phyloP scores from a whole-genome alignment of 2,888 invertebrate genomes.

The Drosophila birchii region DNA sequence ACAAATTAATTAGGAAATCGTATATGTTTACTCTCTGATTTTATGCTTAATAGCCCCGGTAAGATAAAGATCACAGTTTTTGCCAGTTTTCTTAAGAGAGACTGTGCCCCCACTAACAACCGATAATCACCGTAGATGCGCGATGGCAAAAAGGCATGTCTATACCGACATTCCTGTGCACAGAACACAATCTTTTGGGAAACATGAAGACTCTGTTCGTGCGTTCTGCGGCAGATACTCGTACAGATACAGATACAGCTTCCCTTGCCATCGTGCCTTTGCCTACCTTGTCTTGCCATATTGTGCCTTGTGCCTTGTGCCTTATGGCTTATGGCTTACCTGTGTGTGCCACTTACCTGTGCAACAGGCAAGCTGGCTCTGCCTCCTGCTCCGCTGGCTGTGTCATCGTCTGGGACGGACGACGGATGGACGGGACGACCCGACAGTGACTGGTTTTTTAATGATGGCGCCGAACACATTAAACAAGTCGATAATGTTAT shows the following conservation, averaged over 20 bases:
- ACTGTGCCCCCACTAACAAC: conserved; percentile 25
- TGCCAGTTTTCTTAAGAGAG: conserved; percentile 20
- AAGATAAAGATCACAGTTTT: conserved; percentile 30
- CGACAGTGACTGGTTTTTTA: conserved; percentile 70
- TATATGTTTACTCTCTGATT: conserved; percentile 33
- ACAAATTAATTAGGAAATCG: conserved; percentile 43
- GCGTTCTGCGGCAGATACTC: conserved; percentile 33
- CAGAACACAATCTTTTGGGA: conserved; percentile 44
- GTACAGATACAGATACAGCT: conserved; percentile 51
- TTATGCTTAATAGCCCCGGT: conserved; percentile 27
- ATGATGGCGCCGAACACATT: conserved; percentile 78
- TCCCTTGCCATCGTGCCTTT: conserved; percentile 49
- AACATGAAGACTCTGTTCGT: conserved; percentile 43
- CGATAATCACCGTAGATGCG: conserved; percentile 43
- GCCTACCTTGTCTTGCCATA: conserved; percentile 6
- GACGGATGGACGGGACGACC: conserved; percentile 57
- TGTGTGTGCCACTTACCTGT: conserved; percentile 39
- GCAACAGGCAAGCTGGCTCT: conserved; percentile 26
- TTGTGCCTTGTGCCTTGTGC: conserved; percentile 17
- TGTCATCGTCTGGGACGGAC: conserved; percentile 50
- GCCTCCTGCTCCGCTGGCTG: conserved; percentile 43
- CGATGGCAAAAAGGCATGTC: conserved; percentile 41
- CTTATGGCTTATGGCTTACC: conserved; percentile 10
- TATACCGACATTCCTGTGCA: conserved; percentile 48
- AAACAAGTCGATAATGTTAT: conserved; percentile 74